Conservation (phyloP, 2,888 invertebrate species). For the Sepiola atlantica region DNA sequence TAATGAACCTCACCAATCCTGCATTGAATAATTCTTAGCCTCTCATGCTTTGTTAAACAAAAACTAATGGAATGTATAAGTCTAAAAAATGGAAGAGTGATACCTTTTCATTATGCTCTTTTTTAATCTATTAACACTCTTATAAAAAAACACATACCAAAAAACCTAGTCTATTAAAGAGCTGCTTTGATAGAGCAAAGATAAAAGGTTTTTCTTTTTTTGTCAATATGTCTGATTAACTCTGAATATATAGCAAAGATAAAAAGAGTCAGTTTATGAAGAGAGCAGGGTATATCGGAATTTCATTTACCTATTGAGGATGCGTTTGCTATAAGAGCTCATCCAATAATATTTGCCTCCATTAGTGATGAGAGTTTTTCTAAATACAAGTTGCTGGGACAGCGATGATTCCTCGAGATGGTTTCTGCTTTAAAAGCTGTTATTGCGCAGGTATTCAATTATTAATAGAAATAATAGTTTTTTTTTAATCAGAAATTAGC, state of each 20-base stretch:
- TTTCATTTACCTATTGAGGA: not conserved
- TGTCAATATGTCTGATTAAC: not conserved
- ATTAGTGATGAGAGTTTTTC: not conserved
- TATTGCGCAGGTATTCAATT: not conserved
- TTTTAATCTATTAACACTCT: not conserved
- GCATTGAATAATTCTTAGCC: no score
- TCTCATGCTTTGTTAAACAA: no score
- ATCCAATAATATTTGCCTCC: not conserved
- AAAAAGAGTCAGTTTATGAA: not conserved
- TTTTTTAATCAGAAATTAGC: not conserved
- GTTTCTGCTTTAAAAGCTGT: not conserved
- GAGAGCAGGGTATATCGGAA: not conserved
- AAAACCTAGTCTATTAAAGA: not conserved
- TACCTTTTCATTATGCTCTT: no score
- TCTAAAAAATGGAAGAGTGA: no score
- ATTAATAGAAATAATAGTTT: not conserved
- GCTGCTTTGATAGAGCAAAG: not conserved
- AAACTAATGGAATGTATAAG: no score
- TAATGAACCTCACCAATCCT: no score
- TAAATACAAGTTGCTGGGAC: not conserved
- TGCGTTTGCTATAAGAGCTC: not conserved
- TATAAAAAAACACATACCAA: not conserved
- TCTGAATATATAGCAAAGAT: not conserved
- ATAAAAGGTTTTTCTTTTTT: not conserved
- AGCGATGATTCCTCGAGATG: not conserved